Evolutionary conservation across 2,797 vertebrate genomes (phyloP), one percentile per base, ranked within the genome.

Genomic region (Sardinella longiceps): DNA sequence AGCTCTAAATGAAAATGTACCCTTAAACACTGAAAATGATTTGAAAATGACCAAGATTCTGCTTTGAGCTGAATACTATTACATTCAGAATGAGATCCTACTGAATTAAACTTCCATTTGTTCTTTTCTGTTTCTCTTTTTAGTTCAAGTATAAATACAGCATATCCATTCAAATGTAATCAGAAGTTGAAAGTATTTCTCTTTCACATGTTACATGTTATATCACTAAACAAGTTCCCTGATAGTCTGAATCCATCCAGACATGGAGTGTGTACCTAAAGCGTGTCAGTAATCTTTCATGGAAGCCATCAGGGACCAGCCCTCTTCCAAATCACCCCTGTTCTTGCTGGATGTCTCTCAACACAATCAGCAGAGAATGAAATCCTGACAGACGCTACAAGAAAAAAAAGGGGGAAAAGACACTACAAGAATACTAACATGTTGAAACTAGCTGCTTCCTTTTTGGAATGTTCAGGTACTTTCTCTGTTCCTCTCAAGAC

Each of bases 271-370:
- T 66, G 60, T 66, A 56, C 23, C 60, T 66, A 14, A 3, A 66
- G 25, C 60, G 25, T 30, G 50, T 14, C 14, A 1, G 50, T 51
- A 28, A 66, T 33, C 5, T 60, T n/a, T 60, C 11, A 33, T 33
- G 12, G 28, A 70, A 70, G 63, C 12, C 30, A 6, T 70, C 30
- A 15, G 28, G 63, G 63, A 33, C 63, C 63, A 33, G 63, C 30
- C 63, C 63, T 37, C 63, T 70, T 70, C 63, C 63, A 70, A 33
- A 30, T 70, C 63, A 7, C 70, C 23, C 18, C 70, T 77, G 70
- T 33, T 39, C 14, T 33, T 66, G 63, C 28, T 58, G 1, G 56
- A 25, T 25, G 56, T n/a, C 63, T 33, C 14, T 70, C 1, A 7
- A 70, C 28, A 33, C 28, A 11, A 63, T 28, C 9, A 12, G 30